Conservation (phyloP, 2,113 vertebrate species). For the Rhabdornis inornatus region DNA sequence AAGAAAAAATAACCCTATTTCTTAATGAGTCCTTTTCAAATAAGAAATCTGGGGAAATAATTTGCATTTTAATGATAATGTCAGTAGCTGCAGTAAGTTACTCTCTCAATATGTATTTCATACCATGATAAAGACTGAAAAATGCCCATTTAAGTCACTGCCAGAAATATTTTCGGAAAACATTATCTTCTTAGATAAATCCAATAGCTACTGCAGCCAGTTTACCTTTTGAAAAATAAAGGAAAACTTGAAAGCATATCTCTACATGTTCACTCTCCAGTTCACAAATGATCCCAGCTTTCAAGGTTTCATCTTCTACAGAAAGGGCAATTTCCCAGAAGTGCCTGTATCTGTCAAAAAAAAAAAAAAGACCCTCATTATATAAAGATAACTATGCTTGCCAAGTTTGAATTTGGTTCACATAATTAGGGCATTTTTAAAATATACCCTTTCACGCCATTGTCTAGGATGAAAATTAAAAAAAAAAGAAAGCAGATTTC, state of each 20-base stretch:
- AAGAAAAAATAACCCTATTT: neutral
- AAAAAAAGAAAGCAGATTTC: neutral
- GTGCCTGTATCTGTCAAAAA: accelerated
- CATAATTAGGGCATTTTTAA: neutral
- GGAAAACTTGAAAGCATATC: neutral
- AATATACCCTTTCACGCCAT: neutral
- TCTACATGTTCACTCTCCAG: neutral
- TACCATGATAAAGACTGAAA: neutral
- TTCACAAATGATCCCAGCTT: neutral
- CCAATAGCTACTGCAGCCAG: neutral
- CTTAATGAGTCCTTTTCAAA: neutral
- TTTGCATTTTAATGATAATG: neutral
- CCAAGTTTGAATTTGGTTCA: neutral
- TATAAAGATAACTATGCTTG: neutral
- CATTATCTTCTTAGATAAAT: neutral
- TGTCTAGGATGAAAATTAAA: neutral
- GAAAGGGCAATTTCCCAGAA: neutral
- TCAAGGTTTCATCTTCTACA: neutral
- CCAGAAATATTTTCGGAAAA: neutral
- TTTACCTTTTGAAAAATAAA: neutral
- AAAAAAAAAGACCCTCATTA: neutral
- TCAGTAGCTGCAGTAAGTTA: neutral
- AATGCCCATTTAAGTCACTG: neutral
- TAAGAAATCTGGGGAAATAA: neutral
- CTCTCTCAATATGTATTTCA: neutral